These are phyloP conservation scores for Chrysogorgia sp. DNA, from an alignment of 92 coral and sea anemone species.

Conservation along the genomic window DNA sequence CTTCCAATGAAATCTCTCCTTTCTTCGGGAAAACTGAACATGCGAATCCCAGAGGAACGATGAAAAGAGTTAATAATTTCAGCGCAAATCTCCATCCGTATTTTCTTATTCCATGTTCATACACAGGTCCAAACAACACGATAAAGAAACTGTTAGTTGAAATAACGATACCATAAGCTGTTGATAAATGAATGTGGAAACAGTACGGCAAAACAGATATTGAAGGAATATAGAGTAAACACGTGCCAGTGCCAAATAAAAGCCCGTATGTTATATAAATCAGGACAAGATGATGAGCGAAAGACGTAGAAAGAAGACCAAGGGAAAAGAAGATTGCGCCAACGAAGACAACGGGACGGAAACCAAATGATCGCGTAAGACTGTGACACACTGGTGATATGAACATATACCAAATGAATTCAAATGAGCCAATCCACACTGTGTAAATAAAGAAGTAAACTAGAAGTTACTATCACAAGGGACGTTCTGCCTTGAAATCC, in stretches of 20 bases:
- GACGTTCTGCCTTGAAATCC: neutral
- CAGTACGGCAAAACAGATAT: neutral
- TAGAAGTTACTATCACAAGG: too few relatives aligned
- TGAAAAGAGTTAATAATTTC: neutral
- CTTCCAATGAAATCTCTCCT: neutral
- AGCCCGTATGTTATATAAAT: slow-evolving; percentile 4
- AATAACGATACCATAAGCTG: neutral
- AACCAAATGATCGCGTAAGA: neutral
- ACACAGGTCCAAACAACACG: slow-evolving; percentile 20
- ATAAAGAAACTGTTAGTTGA: slow-evolving; percentile 5
- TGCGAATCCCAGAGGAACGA: neutral
- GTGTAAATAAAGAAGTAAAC: neutral
- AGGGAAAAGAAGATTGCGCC: slow-evolving; percentile 10
- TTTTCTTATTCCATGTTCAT: neutral
- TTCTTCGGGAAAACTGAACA: slow-evolving; percentile 7
- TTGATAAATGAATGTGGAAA: slow-evolving; percentile 1
- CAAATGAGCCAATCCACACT: slow-evolving; percentile 32
- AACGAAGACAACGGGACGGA: slow-evolving; percentile 2
- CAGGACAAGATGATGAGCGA: neutral
- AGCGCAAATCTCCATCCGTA: slow-evolving; percentile 18
- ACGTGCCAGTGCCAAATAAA: slow-evolving; percentile 15
- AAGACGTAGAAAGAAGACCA: neutral
- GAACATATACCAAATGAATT: slow-evolving; percentile 16
- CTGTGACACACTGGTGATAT: slow-evolving; percentile 1
- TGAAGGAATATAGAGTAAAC: neutral